Percentiles rank a stretch among this genome's conserved stretches.
Evolutionary conservation across 2,888 invertebrate species (phyloP).

Genomic region (Drepana falcataria): DNA sequence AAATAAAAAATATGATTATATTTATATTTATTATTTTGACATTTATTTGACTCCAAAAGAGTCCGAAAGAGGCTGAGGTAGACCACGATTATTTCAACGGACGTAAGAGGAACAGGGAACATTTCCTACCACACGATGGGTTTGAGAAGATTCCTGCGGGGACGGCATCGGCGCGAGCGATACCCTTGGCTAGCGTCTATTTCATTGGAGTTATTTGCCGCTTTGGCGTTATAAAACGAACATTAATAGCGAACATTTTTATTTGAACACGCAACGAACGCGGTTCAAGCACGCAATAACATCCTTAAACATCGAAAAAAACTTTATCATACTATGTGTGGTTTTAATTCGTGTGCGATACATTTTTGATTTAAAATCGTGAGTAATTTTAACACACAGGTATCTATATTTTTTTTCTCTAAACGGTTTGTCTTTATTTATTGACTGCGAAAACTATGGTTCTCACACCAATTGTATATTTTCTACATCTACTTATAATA

Average conservation of each 20-base stretch:
- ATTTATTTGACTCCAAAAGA: too few relatives aligned
- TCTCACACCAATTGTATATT: not conserved
- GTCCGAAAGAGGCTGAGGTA: too few relatives aligned
- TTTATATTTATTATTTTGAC: too few relatives aligned
- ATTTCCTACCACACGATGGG: too few relatives aligned
- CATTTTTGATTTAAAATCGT: constrained; percentile 36
- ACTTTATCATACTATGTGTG: constrained; percentile 17
- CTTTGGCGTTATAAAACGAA: not conserved
- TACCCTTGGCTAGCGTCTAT: too few relatives aligned
- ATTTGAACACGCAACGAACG: not conserved
- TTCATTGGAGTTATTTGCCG: too few relatives aligned
- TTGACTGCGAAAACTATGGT: not conserved
- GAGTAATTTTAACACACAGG: constrained; percentile 14
- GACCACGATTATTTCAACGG: too few relatives aligned
- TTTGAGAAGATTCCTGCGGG: too few relatives aligned
- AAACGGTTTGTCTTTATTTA: not conserved
- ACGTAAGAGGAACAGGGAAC: too few relatives aligned
- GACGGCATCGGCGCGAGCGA: too few relatives aligned
- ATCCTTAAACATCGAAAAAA: constrained; percentile 17
- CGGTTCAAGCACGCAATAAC: constrained; percentile 3
- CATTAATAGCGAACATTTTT: not conserved
- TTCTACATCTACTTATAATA: too few relatives aligned
- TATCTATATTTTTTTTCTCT: not conserved
- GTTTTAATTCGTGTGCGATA: constrained; percentile 22
- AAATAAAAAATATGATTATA: too few relatives aligned